A percentile compares a stretch with the other conserved stretches of the same genome.
Evolutionary conservation across 2,113 vertebrate species (phyloP).

Genomic region (Gymnarchus niloticus): DNA sequence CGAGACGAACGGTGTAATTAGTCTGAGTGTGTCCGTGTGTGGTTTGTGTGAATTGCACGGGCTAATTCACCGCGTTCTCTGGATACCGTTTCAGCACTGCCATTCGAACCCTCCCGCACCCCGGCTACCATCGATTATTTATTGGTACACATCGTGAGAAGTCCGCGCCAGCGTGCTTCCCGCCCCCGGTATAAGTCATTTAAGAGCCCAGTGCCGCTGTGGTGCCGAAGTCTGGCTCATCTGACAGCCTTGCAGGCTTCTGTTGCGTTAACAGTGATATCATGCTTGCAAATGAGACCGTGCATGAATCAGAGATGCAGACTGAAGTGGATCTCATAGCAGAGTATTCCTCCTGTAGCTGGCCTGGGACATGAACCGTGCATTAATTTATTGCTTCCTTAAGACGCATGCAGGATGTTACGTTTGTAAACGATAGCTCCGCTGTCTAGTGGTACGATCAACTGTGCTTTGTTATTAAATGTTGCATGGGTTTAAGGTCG

Average conservation of each 20-base stretch:
- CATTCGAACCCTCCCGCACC: background rate
- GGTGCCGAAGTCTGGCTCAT: background rate
- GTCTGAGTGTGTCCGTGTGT: background rate
- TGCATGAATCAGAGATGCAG: background rate
- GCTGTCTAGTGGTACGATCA: background rate
- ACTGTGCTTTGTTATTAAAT: background rate
- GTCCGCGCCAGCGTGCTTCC: background rate
- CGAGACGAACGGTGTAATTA: background rate
- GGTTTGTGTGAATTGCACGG: background rate
- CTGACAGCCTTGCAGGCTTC: background rate
- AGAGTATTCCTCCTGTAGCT: background rate
- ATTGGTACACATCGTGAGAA: background rate
- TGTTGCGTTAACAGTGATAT: background rate
- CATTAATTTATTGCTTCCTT: background rate
- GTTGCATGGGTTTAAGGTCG: background rate
- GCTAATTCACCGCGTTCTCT: background rate
- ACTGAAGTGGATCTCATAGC: background rate
- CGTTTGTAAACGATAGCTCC: background rate
- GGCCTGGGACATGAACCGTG: background rate
- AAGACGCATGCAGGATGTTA: background rate
- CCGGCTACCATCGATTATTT: background rate
- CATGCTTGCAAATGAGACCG: background rate
- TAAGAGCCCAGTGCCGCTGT: background rate
- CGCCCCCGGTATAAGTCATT: background rate
- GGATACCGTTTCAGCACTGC: slow-evolving; percentile 11